A percentile compares a stretch with the other conserved stretches of the same genome.
These are phyloP conservation scores for Porites evermanni DNA, from an alignment of 92 coral and sea anemone species.

Conservation along the genomic window DNA sequence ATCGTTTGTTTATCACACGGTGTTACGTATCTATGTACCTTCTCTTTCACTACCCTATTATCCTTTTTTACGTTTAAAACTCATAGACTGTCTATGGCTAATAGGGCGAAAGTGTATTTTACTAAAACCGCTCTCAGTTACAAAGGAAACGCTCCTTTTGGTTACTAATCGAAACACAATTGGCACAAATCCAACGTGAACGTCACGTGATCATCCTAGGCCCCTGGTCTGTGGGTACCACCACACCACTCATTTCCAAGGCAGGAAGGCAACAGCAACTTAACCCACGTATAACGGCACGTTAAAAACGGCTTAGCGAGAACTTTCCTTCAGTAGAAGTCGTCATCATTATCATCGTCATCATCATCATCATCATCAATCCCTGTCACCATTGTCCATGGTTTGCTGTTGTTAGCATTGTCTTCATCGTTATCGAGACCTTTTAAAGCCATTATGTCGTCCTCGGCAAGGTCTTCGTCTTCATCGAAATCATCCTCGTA, in stretches of 20 bases:
- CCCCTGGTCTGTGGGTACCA: background rate
- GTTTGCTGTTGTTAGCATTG: slow-evolving; percentile 50
- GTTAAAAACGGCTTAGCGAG: background rate
- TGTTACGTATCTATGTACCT: too few species aligned
- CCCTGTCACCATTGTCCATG: slow-evolving; percentile 84
- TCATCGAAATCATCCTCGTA: slow-evolving; percentile 93
- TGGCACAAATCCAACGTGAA: background rate
- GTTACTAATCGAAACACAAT: background rate
- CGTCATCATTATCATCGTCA: slow-evolving; percentile 42
- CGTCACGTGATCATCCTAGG: background rate
- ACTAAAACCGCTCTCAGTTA: background rate
- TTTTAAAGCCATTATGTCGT: slow-evolving; percentile 75
- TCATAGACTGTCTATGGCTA: background rate
- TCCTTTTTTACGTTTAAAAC: background rate
- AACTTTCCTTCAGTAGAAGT: slow-evolving; percentile 14
- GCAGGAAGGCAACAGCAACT: background rate
- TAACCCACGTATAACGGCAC: background rate
- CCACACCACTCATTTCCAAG: background rate
- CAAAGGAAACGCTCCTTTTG: background rate
- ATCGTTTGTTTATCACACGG: too few species aligned
- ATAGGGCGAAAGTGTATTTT: too few species aligned
- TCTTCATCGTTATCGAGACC: slow-evolving; percentile 57
- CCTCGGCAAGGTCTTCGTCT: slow-evolving; percentile 85
- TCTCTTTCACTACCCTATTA: background rate
- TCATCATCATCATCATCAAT: slow-evolving; percentile 64